Base-by-base conservation (phyloP, 2,113 vertebrate genomes). In the Rhineura floridana region DNA sequence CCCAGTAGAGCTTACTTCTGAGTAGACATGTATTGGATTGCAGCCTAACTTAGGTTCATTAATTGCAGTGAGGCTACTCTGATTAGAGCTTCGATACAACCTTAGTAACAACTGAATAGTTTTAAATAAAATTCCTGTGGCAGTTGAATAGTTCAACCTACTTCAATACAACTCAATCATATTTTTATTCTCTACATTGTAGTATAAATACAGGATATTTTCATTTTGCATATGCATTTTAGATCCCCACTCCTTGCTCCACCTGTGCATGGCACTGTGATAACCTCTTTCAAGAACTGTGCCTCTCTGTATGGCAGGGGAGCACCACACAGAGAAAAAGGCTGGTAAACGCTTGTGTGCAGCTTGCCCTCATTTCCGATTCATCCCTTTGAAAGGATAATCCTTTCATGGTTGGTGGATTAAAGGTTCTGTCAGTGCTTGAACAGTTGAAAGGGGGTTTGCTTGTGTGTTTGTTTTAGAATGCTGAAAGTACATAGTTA, bases 371-470 rank as follows among this genome's bases (percentile, higher is more conserved):
- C 30, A 55, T 52, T 79, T 80, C n/a, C 17, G 46, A 80, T 80
- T 87, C 76, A 79, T 86, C 62, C 19, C 42, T 78, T 44, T 59
- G 78, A 86, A n/a, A 65, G 84, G 42, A 78, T 86, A 75, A 85
- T 85, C 83, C 83, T 85, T 85, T 85, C 83, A 75, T 59, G 75
- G 36, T 42, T 85, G 50, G 52, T 70, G 73, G 70, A 85, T 75
- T 85, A 75, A 85, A 85, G 83, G 30, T 75, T 75, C 50, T 62
- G 83, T 44, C 62, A 52, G 70, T 75, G 83, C 83, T 85, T 85
- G 75, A 44, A 70, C 83, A 72, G 50, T 85, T 85, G 52, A 85
- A 85, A 85, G 36, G 25, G 36, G 6, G 36, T n/a, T 85, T 85
- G 50, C 62, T 59, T 84, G 83, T 84, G 23, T 59, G 48, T 84